Base-by-base conservation (phyloP, 2,113 vertebrate species). In the Vulpes vulpes region DNA sequence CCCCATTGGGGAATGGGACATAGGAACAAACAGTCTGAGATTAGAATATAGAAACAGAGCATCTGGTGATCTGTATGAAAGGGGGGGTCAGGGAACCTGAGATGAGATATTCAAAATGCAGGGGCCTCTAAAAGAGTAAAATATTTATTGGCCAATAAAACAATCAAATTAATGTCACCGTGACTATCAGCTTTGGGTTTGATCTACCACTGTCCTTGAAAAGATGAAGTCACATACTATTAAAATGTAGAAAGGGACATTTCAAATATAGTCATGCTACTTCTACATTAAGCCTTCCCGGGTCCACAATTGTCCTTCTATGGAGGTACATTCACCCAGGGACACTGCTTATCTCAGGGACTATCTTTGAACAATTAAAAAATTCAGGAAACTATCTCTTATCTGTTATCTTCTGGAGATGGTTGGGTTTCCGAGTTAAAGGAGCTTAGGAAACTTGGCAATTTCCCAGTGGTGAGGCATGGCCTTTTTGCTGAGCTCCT, bases 331-430 rank as follows among this genome's bases (percentile, higher is more conserved):
- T 43, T 43, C 43, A 43, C 8, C 19, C 51, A 38, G 73, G 22
- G 49, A 87, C 8, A 73, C 15, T 91, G 17, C 11, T 74, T 91
- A 65, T 93, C 53, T 89, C 86, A 89, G 43, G 19, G 17, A 96
- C 69, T 96, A 55, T 95, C 49, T 86, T 93, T 57, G 32, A 93
- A 89, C 8, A 74, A 62, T 91, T 94, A n/a, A 87, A 71, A 80
- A 95, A 67, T 94, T 3, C 14, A 92, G 32, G 27, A 84, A 86
- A 85, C 3, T 32, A 17, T 95, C 15, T 93, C 59, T 81, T 89
- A 92, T 95, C 20, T 94, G 51, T 82, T 90, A 93, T 94, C 25
- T 95, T 19, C 51, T 79, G 15, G n/a, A 89, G 51, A 25, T 80
- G 0, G 35, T 83, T 84, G 11, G 15, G 83, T 88, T 95, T 95